phyloP scores from a whole-genome alignment of 1,140 invertebrate genomes.

The Bicyclus anynana region DNA sequence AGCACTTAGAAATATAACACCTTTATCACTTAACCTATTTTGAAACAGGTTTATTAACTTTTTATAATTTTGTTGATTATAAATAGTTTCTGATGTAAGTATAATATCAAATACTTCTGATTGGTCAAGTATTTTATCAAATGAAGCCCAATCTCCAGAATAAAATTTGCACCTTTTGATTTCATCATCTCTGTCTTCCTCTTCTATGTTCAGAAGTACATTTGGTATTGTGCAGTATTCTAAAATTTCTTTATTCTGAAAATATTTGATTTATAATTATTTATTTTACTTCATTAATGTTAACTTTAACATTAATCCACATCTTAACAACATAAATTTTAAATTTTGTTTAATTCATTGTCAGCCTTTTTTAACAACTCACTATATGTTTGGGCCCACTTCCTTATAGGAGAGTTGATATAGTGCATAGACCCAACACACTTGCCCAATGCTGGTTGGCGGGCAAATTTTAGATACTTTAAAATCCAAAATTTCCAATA shows the following conservation, averaged over 20 bases:
- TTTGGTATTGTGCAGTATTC: constrained; percentile 87
- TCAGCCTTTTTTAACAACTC: no score
- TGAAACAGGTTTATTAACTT: constrained; percentile 81
- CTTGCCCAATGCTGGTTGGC: no score
- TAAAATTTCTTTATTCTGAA: constrained; percentile 90
- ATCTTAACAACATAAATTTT: no score
- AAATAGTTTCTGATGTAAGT: constrained; percentile 94
- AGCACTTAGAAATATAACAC: constrained; percentile 85
- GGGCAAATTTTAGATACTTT: no score
- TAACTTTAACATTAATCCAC: no score
- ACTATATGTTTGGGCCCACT: no score
- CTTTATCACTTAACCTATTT: constrained; percentile 80
- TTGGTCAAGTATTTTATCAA: constrained; percentile 73
- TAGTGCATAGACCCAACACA: no score
- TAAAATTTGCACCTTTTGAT: constrained; percentile 83
- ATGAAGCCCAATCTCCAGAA: constrained; percentile 88
- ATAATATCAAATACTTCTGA: constrained; percentile 87
- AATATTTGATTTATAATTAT: no score
- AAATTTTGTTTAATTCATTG: no score
- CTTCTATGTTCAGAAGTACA: constrained; percentile 82
- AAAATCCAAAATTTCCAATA: no score
- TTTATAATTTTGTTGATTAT: constrained; percentile 87
- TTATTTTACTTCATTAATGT: no score
- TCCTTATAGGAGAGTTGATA: no score
- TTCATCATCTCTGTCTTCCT: constrained; percentile 63